Conservation (phyloP, 1,140 invertebrate species). For the Caenorhabditis inopinata region DNA sequence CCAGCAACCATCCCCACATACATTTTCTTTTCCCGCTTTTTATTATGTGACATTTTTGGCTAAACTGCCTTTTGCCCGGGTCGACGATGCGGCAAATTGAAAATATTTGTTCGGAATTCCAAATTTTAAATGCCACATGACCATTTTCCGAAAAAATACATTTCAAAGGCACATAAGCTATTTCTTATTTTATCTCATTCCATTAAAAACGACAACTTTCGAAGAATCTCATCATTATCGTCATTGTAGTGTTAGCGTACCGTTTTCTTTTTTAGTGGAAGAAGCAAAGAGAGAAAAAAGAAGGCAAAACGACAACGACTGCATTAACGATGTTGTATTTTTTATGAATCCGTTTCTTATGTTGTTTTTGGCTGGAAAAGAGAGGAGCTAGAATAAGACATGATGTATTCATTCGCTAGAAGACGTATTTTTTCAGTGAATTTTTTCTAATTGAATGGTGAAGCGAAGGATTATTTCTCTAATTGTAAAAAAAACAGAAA, state of each 20-base stretch:
- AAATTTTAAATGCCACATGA: not conserved
- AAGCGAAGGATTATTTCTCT: too few relatives aligned
- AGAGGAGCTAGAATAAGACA: too few relatives aligned
- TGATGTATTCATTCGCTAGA: too few relatives aligned
- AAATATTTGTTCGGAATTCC: too few relatives aligned
- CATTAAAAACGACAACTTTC: not conserved
- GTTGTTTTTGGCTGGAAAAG: too few relatives aligned
- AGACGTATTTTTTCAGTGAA: too few relatives aligned
- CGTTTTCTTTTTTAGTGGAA: conserved; percentile 11
- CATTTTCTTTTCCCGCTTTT: not conserved
- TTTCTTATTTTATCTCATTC: too few relatives aligned
- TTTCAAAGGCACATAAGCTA: not conserved
- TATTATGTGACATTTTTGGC: not conserved
- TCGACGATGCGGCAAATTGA: not conserved
- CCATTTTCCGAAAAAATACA: too few relatives aligned
- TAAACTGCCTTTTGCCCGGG: not conserved
- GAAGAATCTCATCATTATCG: not conserved
- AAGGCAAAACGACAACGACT: not conserved
- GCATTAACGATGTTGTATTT: not conserved
- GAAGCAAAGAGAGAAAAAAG: not conserved
- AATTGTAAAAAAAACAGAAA: too few relatives aligned
- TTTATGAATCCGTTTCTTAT: conserved; percentile 28
- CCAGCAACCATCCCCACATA: too few relatives aligned
- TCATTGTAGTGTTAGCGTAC: not conserved
- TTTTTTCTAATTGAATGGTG: too few relatives aligned